Percentiles rank a stretch among this genome's conserved stretches.
phyloP scores from a whole-genome alignment of 2,113 vertebrate genomes.

The Egretta garzetta region DNA sequence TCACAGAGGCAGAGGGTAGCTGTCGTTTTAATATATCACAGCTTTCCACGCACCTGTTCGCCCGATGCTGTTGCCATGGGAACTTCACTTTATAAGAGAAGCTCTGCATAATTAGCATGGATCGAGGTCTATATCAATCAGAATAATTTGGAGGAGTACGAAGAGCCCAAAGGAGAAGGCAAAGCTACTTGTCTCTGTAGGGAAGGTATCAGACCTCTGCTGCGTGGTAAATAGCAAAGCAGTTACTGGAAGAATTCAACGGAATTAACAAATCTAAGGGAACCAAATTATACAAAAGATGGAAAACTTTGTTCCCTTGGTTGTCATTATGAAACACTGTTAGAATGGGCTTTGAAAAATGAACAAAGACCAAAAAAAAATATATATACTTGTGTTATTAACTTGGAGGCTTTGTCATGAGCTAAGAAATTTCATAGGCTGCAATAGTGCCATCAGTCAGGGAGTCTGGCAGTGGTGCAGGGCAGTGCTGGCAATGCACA shows the following conservation, averaged over 20 bases:
- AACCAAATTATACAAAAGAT: background rate
- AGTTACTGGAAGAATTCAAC: constrained; percentile 59
- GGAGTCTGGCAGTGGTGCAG: background rate
- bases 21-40: constrained; percentile 78
- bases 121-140: constrained; percentile 81
- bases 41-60: constrained; percentile 79
- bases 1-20: constrained; percentile 76
- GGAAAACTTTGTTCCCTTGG: constrained; percentile 26
- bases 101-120: constrained; percentile 77
- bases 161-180: constrained; percentile 75
- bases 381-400: background rate
- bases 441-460: background rate
- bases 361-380: background rate
- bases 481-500: background rate
- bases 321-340: background rate
- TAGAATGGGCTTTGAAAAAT: background rate
- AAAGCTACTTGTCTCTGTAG: constrained; percentile 72
- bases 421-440: background rate
- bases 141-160: constrained; percentile 78
- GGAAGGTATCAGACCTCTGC: constrained; percentile 67
- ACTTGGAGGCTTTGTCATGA: background rate
- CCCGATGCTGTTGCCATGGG: constrained; percentile 70
- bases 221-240: constrained; percentile 70
- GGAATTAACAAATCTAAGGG: constrained; percentile 59
- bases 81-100: constrained; percentile 77